Evolutionary conservation across 2,888 invertebrate genomes (phyloP), one percentile per base, ranked within the genome.

Genomic region (Ptychoptera albimana): DNA sequence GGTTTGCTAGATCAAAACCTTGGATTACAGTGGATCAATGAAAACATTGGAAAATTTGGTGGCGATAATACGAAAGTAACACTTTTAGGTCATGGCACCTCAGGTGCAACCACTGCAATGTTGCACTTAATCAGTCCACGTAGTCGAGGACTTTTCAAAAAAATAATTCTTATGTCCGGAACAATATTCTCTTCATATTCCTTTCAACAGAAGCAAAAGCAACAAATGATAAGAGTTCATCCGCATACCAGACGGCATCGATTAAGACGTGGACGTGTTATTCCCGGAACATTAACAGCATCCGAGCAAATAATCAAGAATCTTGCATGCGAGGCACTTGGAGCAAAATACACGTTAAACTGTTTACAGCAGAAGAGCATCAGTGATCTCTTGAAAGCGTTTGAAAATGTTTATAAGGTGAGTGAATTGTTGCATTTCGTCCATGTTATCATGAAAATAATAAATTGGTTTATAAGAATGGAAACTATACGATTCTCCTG

Each of bases 1-100:
- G 91, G 89, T 1, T 63, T 93, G 42, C 75, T 83, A 52, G 92
- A 93, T 62, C 88, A 92, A 57, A 77, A 82, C 54, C 65, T 87
- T 60, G 87, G 84, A 1, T 64, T 93, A 45, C 56, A 77, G 38
- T 84, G 85, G 85, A 69, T 83, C 2, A 73, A 76, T 48, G 76
- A 81, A 53, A 82, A 89, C 59, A 83, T 88, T 43, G 69, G 69
- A 37, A 70, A 74, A 39, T 89, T 92, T 59, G 84, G 86, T 16
- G 91, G 91, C 5, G 82, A 89, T 62, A 75, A 80, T 0, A 71
- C 74, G 37, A 71, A 76, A 49, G 73, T 89, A n/a, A 88, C 88
- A 0, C 60, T 91, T 1, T 70, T 85, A 54, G 92, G 92, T 1
- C 84, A 89, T 61, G 65, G 65, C 4, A 82, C 82, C 23, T 79